Base-by-base conservation (phyloP, 2,888 invertebrate species). In the Aplocera efformata region DNA sequence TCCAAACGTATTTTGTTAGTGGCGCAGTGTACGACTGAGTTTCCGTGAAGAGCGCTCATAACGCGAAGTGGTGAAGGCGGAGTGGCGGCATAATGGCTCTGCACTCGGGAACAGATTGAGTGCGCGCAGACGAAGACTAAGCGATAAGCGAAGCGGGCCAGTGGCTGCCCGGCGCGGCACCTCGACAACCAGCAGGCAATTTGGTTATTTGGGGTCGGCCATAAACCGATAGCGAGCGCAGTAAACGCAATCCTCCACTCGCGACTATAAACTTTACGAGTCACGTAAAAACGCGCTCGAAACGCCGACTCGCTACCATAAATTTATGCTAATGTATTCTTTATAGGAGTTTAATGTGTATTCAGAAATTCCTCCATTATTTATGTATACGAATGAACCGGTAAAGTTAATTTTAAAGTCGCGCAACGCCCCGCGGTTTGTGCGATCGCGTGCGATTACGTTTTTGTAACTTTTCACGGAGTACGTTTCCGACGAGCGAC, bases 291-390 rank as follows among this genome's bases (percentile, higher is more conserved):
- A 86, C 86, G 83, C 83, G 84, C 81, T 84, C 81, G 77, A 78
- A 83, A 82, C 81, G 81, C 78, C 83, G 80, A 82, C 81, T 82
- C 72, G 81, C 86, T 81, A 76, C 85, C 83, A 84, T 88, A 86
- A 88, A 88, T 88, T 88, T 85, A 88, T 88, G 88, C 85, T 88
- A 88, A 88, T 88, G 86, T 86, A 88, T 88, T 88, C 88, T 86
- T 85, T 88, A 88, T 88, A 85, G 86, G 83, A 86, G 82, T 86
- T 88, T 86, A 86, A 86, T 88, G 86, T 81, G 84, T 84, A 86
- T 88, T 84, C 85, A 82, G 82, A 83, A 86, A 88, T 88, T 83
- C 86, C 80, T 72, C 79, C 82, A 83, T 85, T 88, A 86, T 88
- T 88, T 86, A 86, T 85, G 83, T 84, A 79, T 82, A 80, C 83